phyloP scores from a whole-genome alignment of 2,797 vertebrate species.

The Chrysocyon brachyurus region DNA sequence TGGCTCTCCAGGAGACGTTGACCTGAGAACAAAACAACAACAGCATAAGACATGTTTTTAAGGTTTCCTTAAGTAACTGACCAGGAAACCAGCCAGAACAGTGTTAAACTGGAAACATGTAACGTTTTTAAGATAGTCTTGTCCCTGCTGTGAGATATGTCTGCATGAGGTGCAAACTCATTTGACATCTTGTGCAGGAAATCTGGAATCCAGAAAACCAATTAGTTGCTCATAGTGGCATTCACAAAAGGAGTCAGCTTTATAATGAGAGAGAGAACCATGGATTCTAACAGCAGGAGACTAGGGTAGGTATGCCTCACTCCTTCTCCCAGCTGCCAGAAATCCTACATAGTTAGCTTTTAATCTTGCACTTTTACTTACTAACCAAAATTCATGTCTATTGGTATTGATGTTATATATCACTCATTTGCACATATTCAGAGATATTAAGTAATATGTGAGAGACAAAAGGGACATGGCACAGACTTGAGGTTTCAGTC shows the following conservation, averaged over 20 bases:
- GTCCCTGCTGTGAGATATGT: slow-evolving; percentile 67
- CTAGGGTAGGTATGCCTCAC: not conserved
- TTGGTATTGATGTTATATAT: not conserved
- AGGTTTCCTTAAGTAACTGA: not conserved
- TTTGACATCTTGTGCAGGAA: slow-evolving; percentile 76
- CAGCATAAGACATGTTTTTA: slow-evolving; percentile 56
- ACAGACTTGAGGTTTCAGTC: not conserved
- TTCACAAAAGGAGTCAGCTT: slow-evolving; percentile 17
- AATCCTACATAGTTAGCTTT: slow-evolving; percentile 24
- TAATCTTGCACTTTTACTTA: slow-evolving; percentile 16
- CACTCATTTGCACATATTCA: not conserved
- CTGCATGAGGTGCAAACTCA: slow-evolving; percentile 50
- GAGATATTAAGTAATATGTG: not conserved
- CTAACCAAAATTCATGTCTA: not conserved
- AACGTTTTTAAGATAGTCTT: slow-evolving; percentile 39
- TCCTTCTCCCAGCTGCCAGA: not conserved
- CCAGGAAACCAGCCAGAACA: slow-evolving; percentile 45
- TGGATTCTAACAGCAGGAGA: slow-evolving; percentile 39
- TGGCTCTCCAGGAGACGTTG: slow-evolving; percentile 58
- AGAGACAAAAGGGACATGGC: not conserved
- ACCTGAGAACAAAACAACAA: slow-evolving; percentile 44
- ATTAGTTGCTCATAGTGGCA: slow-evolving; percentile 73
- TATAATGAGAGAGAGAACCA: slow-evolving; percentile 39
- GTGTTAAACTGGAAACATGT: slow-evolving; percentile 45
- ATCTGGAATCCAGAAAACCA: slow-evolving; percentile 75